A percentile compares a stretch with the other conserved stretches of the same genome.
Conservation (phyloP, 2,113 vertebrate species). For the Varanus komodoensis region DNA sequence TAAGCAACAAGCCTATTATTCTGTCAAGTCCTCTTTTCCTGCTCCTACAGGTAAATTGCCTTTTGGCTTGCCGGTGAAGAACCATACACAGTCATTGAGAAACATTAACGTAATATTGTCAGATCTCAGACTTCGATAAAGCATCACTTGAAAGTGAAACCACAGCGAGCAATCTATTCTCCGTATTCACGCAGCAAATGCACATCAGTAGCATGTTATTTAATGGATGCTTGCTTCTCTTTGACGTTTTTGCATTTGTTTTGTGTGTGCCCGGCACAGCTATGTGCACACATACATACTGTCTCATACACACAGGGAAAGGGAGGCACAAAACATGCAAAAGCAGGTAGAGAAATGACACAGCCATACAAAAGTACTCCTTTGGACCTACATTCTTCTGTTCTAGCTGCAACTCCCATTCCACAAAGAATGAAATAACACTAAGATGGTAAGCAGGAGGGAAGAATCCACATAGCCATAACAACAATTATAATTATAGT, state of each 20-base stretch:
- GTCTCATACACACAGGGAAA: not conserved
- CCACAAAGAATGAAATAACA: too few relatives aligned
- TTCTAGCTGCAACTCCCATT: too few relatives aligned
- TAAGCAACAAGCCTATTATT: not conserved
- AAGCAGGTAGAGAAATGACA: too few relatives aligned
- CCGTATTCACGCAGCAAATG: not conserved
- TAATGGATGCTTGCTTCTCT: not conserved
- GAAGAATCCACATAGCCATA: too few relatives aligned
- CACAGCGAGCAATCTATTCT: not conserved
- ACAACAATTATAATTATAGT: too few relatives aligned
- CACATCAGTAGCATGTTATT: not conserved
- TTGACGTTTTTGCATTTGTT: not conserved
- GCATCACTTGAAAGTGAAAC: not conserved
- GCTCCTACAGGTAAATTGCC: not conserved
- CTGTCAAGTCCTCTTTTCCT: not conserved
- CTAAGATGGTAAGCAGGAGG: too few relatives aligned
- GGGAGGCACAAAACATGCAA: too few relatives aligned
- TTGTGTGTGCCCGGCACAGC: too few relatives aligned
- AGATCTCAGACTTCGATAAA: not conserved
- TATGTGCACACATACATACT: too few relatives aligned
- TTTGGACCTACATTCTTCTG: too few relatives aligned
- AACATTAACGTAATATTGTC: not conserved
- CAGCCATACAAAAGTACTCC: too few relatives aligned
- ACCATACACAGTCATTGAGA: not conserved
- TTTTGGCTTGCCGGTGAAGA: not conserved